A percentile compares a stretch with the other conserved stretches of the same genome.
Evolutionary conservation across 2,113 vertebrate genomes (phyloP).

Genomic region (Syngnathoides biaculeatus): DNA sequence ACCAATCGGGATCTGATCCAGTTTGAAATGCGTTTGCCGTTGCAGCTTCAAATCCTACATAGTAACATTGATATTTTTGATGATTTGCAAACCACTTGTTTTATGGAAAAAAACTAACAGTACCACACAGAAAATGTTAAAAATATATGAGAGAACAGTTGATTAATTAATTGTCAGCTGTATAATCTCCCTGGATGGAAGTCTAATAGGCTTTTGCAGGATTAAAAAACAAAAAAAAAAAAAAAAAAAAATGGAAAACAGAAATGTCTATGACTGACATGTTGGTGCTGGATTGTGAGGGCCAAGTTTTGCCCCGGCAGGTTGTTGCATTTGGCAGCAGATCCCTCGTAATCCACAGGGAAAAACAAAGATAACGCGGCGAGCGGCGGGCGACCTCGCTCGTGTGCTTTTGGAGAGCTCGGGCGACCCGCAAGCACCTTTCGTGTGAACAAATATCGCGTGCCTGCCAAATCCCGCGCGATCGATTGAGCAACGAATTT

Average conservation of each 20-base stretch:
- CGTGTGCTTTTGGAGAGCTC: conserved; percentile 24
- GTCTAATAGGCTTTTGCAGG: not conserved
- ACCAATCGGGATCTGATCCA: not conserved
- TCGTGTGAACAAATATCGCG: conserved; percentile 23
- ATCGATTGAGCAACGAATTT: conserved; percentile 20
- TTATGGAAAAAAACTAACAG: not conserved
- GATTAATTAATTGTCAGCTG: not conserved
- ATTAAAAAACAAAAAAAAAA: not conserved
- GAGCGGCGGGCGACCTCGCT: conserved; percentile 46
- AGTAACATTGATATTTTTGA: not conserved
- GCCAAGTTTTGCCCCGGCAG: not conserved
- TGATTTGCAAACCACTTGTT: too few relatives aligned
- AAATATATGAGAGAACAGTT: not conserved
- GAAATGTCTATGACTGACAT: not conserved
- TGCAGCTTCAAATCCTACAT: not conserved
- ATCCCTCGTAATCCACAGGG: conserved; percentile 23
- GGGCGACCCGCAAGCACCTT: conserved; percentile 20
- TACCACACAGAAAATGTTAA: not conserved
- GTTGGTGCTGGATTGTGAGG: conserved; percentile 21
- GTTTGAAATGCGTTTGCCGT: not conserved
- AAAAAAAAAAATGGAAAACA: too few relatives aligned
- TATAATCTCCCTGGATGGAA: not conserved
- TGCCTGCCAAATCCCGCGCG: conserved; percentile 24
- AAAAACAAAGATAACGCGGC: conserved; percentile 26
- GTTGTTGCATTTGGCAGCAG: conserved; percentile 47